Base-by-base conservation (phyloP, 2,888 invertebrate species). In the Choristoneura rosaceana region DNA sequence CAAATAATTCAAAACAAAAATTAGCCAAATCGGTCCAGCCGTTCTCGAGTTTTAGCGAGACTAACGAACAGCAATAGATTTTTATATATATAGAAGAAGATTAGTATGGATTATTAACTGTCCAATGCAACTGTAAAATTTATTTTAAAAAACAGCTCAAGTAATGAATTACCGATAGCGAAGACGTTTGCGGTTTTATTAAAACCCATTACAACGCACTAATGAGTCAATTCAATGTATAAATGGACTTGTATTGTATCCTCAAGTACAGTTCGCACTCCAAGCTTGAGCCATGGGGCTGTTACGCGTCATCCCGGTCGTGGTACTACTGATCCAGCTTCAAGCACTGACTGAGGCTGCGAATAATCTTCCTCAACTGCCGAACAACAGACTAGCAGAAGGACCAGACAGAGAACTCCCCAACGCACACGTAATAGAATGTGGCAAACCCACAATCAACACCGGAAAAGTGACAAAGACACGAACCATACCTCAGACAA, bases 231-330 rank as follows among this genome's bases (percentile, higher is more conserved):
- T 4, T 0, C 10, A 17, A 43, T 43, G 61, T 61, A 61, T 71
- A 71, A 45, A 66, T 34, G 25, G 1, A 25, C 8, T 12, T 12
- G 17, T 10, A 17, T 7, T 58, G 14, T 25, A 33, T 45, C n/a
- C 38, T 15, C 2, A 25, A 1, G 1, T 15, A 17, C 47, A 59
- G 47, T 55, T 5, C 50, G 14, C 58, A n/a, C 52, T 10, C 33
- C 45, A 34, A 2, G 52, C n/a, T 66, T 9, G 14, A 34, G 55
- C 55, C 5, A 71, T 71, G 71, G 66, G 43, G 52, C 43, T 71
- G 43, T 14, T 43, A 25, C 45, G 60, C 14, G n/a, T 71, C 2
- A 50, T 64, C 12, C 64, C 64, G 5, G 47, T 64, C 4, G 64
- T 50, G 34, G n/a, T 64, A 3, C 64, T 64, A 1, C 9, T 50